Percentiles rank a stretch among this genome's conserved stretches.
Conservation (phyloP, 2,797 vertebrate genomes). For the Macroramphosus scolopax region DNA sequence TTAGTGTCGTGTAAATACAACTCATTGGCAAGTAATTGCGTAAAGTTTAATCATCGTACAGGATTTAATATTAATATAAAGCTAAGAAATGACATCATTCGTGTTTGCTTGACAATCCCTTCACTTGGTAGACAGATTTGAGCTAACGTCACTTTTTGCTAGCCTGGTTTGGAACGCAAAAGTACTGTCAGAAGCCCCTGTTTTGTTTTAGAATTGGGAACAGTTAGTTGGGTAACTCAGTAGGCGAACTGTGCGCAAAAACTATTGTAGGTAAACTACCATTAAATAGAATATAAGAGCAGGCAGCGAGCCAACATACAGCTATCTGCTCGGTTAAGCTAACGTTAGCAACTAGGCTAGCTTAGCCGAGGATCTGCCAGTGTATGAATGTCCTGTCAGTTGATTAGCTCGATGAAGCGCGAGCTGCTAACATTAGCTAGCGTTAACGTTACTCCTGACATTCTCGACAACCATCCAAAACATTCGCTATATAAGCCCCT, state of each 20-base stretch:
- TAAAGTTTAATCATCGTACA: no score
- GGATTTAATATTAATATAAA: no score
- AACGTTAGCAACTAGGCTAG: slow-evolving; percentile 24
- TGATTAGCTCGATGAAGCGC: slow-evolving; percentile 37
- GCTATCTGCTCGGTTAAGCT: not conserved
- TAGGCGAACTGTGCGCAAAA: no score
- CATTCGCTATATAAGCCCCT: not conserved
- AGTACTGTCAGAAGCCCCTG: not conserved
- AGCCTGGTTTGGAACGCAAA: not conserved
- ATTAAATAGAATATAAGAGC: not conserved
- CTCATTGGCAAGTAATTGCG: no score
- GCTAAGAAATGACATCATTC: no score
- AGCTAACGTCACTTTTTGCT: no score
- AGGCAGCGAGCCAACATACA: not conserved
- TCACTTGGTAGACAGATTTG: no score
- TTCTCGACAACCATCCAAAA: not conserved
- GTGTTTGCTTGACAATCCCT: no score
- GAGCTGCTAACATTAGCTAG: slow-evolving; percentile 38
- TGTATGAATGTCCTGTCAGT: slow-evolving; percentile 45
- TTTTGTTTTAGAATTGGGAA: not conserved
- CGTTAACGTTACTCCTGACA: not conserved
- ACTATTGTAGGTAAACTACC: fast-evolving
- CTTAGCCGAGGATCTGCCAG: not conserved
- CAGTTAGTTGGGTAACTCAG: not conserved
- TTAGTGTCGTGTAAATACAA: no score